Percentiles rank a stretch among this genome's conserved stretches.
These are phyloP conservation scores for Nomada ferruginata DNA, from an alignment of 2,888 invertebrate species.

Conservation along the genomic window DNA sequence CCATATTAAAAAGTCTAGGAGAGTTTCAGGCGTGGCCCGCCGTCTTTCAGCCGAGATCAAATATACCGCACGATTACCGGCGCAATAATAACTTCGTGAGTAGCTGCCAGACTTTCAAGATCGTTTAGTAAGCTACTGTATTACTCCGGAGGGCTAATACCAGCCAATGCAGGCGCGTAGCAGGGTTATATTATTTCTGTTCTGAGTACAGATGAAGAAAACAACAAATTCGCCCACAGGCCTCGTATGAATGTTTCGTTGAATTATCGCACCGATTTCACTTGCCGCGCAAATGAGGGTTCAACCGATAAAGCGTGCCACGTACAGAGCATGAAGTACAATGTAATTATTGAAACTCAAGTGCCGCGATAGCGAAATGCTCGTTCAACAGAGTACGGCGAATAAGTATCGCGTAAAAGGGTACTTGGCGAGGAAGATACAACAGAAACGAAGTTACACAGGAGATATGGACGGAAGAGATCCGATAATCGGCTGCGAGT, in stretches of 20 bases:
- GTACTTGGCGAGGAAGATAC: conserved; percentile 15
- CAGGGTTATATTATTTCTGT: not conserved
- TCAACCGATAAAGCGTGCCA: conserved; percentile 10
- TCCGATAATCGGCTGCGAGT: not conserved
- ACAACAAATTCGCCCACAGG: too few relatives aligned
- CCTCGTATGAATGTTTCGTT: not conserved
- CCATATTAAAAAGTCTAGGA: not conserved
- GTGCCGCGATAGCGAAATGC: conserved; percentile 12
- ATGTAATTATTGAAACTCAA: conserved; percentile 23
- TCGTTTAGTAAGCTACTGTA: conserved; percentile 29
- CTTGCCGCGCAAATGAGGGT: not conserved
- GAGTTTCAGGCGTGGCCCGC: not conserved
- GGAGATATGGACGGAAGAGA: not conserved
- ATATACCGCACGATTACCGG: conserved; percentile 32
- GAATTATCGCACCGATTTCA: not conserved
- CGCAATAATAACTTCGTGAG: conserved; percentile 51
- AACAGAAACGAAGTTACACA: not conserved
- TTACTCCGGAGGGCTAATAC: conserved; percentile 32
- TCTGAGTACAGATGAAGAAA: not conserved
- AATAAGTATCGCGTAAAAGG: conserved; percentile 28
- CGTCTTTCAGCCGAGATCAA: not conserved
- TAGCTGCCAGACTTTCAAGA: conserved; percentile 49
- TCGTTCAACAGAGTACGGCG: conserved; percentile 5
- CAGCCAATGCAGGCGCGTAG: not conserved
- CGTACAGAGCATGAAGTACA: not conserved